A percentile compares a stretch with the other conserved stretches of the same genome.
phyloP scores from a whole-genome alignment of 2,113 vertebrate genomes.

The Indicator maculatus region DNA sequence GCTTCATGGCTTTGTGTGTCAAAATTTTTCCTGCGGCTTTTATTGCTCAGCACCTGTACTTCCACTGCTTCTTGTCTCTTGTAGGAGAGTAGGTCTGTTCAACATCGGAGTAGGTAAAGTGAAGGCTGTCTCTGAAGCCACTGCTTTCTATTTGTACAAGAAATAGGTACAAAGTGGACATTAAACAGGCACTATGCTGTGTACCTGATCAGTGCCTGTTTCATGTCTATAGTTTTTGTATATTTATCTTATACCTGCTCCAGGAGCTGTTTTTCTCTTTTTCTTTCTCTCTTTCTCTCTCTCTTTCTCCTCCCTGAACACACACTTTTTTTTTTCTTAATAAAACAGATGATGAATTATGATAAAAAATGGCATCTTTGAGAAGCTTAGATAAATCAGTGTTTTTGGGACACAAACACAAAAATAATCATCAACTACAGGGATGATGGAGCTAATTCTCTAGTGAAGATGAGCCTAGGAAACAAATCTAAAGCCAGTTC shows the following conservation, averaged over 20 bases:
- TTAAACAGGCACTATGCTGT: constrained; percentile 72
- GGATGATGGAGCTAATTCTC: not conserved
- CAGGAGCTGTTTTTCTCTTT: not conserved
- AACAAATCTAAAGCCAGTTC: not conserved
- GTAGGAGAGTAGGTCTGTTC: constrained; percentile 66
- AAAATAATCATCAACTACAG: not conserved
- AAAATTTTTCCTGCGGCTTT: constrained; percentile 53
- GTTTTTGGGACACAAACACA: not conserved
- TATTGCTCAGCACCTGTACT: constrained; percentile 71
- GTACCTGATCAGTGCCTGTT: constrained; percentile 71
- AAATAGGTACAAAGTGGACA: constrained; percentile 63
- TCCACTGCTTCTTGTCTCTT: constrained; percentile 73
- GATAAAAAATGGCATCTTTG: not conserved
- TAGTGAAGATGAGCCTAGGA: not conserved
- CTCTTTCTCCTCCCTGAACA: not conserved
- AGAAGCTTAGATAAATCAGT: not conserved
- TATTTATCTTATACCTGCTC: constrained; percentile 64
- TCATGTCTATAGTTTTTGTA: constrained; percentile 46
- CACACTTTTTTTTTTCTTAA: not conserved
- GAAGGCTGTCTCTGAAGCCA: constrained; percentile 43
- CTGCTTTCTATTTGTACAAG: constrained; percentile 63
- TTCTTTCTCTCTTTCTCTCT: not conserved
- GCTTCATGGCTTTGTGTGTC: not conserved
- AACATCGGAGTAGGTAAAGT: constrained; percentile 71
- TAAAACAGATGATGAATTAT: not conserved